Evolutionary conservation across 2,888 invertebrate species (phyloP).

Genomic region (Nematopogon swammerdamellus): DNA sequence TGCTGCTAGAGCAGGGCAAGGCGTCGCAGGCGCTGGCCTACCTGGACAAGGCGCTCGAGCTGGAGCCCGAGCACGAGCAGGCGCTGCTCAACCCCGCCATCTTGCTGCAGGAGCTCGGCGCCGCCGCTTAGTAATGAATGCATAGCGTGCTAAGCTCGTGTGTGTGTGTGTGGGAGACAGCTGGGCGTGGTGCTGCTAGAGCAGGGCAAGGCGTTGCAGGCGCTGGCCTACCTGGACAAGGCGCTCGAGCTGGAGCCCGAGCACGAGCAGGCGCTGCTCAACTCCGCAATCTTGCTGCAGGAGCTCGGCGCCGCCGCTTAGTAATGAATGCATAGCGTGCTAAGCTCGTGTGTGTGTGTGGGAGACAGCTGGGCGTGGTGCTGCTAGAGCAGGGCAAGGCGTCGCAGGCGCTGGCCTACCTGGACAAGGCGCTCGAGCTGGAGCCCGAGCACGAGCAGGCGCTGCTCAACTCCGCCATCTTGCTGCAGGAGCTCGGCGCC

Average conservation of each 20-base stretch:
- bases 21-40: slow-evolving; percentile 87
- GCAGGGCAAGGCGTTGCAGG: too few species aligned
- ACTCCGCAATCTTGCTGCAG: too few species aligned
- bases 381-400: slow-evolving; percentile 90
- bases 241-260: too few species aligned
- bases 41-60: slow-evolving; percentile 87
- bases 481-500: slow-evolving; percentile 86
- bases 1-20: slow-evolving; percentile 89
- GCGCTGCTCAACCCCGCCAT: slow-evolving; percentile 94
- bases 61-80: slow-evolving; percentile 93
- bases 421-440: slow-evolving; percentile 89
- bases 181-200: too few species aligned
- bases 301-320: too few species aligned
- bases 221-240: too few species aligned
- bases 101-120: slow-evolving; percentile 84
- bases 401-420: slow-evolving; percentile 84
- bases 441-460: slow-evolving; percentile 96
- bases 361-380: slow-evolving; percentile 89
- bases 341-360: too few species aligned
- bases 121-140: too few species aligned
- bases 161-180: too few species aligned
- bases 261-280: too few species aligned
- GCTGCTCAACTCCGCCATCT: slow-evolving; percentile 89
- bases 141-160: too few species aligned
- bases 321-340: too few species aligned